A percentile compares a stretch with the other conserved stretches of the same genome.
Conservation (phyloP, 2,113 vertebrate species). For the Emydocephalus ijimae region DNA sequence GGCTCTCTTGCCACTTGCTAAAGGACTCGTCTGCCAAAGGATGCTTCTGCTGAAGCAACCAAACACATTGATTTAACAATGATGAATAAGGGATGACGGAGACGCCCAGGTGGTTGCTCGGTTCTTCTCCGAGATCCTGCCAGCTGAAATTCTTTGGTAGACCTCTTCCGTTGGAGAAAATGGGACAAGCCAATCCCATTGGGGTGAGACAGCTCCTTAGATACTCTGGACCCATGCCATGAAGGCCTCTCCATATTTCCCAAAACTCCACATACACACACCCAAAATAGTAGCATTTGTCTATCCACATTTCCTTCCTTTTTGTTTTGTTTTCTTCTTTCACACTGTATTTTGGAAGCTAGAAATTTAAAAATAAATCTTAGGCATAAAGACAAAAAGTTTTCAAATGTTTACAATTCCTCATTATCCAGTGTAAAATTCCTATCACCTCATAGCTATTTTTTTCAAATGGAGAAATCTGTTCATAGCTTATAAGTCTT, state of each 20-base stretch:
- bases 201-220: not conserved
- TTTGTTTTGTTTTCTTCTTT: not conserved
- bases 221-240: not conserved
- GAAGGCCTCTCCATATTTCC: not conserved
- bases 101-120: no score
- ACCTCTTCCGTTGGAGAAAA: not conserved
- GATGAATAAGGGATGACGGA: no score
- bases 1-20: no score
- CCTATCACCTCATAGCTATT: not conserved
- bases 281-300: not conserved
- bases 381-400: not conserved
- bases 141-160: not conserved
- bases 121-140: no score
- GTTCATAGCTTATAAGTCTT: not conserved
- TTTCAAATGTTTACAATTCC: not conserved
- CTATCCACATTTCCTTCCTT: not conserved
- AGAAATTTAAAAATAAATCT: not conserved
- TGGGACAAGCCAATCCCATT: not conserved
- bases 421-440: not conserved
- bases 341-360: not conserved
- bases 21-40: no score
- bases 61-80: no score
- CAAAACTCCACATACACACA: not conserved
- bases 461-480: not conserved
- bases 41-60: no score